phyloP scores from a whole-genome alignment of 1,140 invertebrate genomes.

The Sycophila sp. region DNA sequence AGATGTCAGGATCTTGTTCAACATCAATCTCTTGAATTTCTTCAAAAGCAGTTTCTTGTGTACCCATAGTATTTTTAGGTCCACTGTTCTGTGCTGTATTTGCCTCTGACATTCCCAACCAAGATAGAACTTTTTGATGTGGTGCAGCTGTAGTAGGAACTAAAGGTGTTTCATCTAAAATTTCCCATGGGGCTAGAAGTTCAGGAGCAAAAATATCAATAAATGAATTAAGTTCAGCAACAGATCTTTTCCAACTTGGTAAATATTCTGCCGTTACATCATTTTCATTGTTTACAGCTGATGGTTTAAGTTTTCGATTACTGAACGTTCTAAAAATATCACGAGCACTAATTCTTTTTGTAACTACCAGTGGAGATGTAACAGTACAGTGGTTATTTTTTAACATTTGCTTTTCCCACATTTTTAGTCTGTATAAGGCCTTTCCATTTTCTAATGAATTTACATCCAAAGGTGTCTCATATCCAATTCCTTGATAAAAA shows the following conservation, averaged over 20 bases:
- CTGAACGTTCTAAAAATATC: slow-evolving; percentile 47
- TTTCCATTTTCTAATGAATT: slow-evolving; percentile 50
- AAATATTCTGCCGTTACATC: slow-evolving; percentile 4
- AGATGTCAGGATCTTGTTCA: neutral
- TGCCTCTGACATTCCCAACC: slow-evolving; percentile 47
- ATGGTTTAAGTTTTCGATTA: slow-evolving; percentile 44
- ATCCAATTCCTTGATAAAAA: slow-evolving; percentile 60
- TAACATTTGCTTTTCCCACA: slow-evolving; percentile 45
- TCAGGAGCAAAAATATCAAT: slow-evolving; percentile 58
- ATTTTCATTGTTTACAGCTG: neutral
- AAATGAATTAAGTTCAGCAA: slow-evolving; percentile 53
- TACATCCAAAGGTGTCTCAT: slow-evolving; percentile 45
- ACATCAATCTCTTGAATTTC: slow-evolving; percentile 44
- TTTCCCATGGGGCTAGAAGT: slow-evolving; percentile 57
- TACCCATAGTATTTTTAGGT: slow-evolving; percentile 32
- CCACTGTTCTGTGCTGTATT: neutral
- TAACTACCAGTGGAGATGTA: slow-evolving; percentile 21
- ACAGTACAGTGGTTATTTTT: slow-evolving; percentile 4
- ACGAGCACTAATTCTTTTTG: slow-evolving; percentile 11
- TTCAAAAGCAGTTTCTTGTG: slow-evolving; percentile 44
- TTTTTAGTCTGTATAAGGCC: slow-evolving; percentile 48
- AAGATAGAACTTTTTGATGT: slow-evolving; percentile 59
- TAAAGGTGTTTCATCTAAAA: slow-evolving; percentile 46
- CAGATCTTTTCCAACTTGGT: slow-evolving; percentile 53
- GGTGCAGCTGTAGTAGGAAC: slow-evolving; percentile 42